Evolutionary conservation across 2,113 vertebrate genomes (phyloP), one percentile per base, ranked within the genome.

Genomic region (Corythaixoides concolor): DNA sequence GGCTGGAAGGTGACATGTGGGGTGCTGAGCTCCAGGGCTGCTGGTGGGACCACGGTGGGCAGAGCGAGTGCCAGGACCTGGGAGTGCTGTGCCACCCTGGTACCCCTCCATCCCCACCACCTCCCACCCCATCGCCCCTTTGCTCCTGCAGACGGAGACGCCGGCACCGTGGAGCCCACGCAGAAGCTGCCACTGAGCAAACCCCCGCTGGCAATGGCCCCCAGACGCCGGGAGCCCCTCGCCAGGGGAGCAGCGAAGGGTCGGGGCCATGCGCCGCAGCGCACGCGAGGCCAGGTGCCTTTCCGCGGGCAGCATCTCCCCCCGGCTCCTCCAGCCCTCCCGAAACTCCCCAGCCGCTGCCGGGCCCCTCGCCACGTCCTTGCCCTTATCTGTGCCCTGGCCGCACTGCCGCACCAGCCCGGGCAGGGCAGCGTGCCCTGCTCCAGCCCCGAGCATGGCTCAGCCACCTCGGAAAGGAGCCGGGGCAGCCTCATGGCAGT

Each of bases 111-210:
- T 52, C 66, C 6, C 23, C 20, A 9, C 35, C 37, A 17, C n/a
- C 28, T 32, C 45, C 22, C 8, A 3, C 28, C 24, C 59, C 63
- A 5, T 43, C 2, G 0, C 24, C 56, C 45, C 22, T 84, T 63
- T 68, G 72, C 79, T 90, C 53, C 79, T 35, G 27, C 86, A 97
- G 94, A 82, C 1, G 2, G 47, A 53, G 80, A 75, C 0, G 3
- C n/a, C 20, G 53, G 11, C 1, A 1, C 30, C 5, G 1, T 19
- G 41, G 66, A 96, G 69, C 73, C 81, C 13, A 6, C 9, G 2
- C 18, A 8, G 66, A 97, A 95, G 74, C 8, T 96, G 69, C 91
- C 89, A 49, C 91, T 97, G 87, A 96, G 55, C 93, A 96, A 94
- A 53, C 96, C 96, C 27, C 95, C 85, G 0, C 78, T 93, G 89